Evolutionary conservation across 2,797 vertebrate species (phyloP).

Genomic region (Hydrophis major): DNA sequence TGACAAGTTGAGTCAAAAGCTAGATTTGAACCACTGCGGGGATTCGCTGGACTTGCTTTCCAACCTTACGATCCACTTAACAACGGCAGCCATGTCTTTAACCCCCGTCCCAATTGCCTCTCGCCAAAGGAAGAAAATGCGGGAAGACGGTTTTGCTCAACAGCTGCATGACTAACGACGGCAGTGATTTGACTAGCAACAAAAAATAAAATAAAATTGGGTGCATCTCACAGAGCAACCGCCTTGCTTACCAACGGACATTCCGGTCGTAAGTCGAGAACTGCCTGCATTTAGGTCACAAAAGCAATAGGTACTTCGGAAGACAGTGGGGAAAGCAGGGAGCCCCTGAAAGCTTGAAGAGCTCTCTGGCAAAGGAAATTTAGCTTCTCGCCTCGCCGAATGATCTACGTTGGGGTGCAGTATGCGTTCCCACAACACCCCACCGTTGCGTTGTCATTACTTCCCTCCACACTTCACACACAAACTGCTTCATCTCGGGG

Average conservation of each 20-base stretch:
- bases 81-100: no score
- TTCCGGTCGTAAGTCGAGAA: neutral
- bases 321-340: neutral
- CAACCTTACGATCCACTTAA: no score
- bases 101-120: no score
- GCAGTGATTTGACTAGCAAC: neutral
- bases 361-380: neutral
- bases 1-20: no score
- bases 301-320: neutral
- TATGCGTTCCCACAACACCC: accelerated
- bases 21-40: no score
- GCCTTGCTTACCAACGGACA: neutral
- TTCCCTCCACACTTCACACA: accelerated
- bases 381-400: neutral
- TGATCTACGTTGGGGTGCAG: no score
- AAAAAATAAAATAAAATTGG: neutral
- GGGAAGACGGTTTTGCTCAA: no score
- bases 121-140: no score
- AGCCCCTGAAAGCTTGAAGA: neutral
- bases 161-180: accelerated
- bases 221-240: accelerated
- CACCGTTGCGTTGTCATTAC: neutral
- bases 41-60: no score
- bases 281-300: neutral
- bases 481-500: neutral